phyloP scores from a whole-genome alignment of 2,113 vertebrate species.

The Eira barbara region DNA sequence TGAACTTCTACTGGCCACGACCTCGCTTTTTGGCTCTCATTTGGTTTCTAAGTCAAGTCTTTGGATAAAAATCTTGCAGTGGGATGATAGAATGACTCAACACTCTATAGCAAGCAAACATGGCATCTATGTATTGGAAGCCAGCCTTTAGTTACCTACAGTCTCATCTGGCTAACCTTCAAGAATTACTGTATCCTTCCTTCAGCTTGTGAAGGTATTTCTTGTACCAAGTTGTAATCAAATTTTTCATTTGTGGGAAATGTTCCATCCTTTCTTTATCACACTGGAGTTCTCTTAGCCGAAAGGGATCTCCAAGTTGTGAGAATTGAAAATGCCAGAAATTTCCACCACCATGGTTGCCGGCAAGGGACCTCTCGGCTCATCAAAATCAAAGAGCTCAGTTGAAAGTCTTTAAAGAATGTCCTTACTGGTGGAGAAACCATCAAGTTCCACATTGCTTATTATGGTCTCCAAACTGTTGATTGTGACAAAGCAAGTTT shows the following conservation, averaged over 20 bases:
- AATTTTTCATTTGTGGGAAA: background rate
- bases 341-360: background rate
- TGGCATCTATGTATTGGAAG: background rate
- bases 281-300: background rate
- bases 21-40: background rate
- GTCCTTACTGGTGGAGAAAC: background rate
- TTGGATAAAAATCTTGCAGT: background rate
- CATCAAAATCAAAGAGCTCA: background rate
- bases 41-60: background rate
- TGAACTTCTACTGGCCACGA: background rate
- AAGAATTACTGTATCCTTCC: background rate
- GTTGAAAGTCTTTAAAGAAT: conserved; percentile 19
- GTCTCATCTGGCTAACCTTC: background rate
- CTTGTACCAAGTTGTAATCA: background rate
- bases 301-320: background rate
- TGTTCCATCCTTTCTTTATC: background rate
- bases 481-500: conserved; percentile 78
- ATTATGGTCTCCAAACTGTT: conserved; percentile 57
- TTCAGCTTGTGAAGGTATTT: background rate
- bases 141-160: background rate
- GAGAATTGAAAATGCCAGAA: conserved; percentile 22
- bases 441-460: background rate
- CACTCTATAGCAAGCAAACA: background rate
- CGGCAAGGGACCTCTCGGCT: background rate
- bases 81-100: background rate